Conservation (phyloP, 2,113 vertebrate genomes). For the Oreocharis arfaki region DNA sequence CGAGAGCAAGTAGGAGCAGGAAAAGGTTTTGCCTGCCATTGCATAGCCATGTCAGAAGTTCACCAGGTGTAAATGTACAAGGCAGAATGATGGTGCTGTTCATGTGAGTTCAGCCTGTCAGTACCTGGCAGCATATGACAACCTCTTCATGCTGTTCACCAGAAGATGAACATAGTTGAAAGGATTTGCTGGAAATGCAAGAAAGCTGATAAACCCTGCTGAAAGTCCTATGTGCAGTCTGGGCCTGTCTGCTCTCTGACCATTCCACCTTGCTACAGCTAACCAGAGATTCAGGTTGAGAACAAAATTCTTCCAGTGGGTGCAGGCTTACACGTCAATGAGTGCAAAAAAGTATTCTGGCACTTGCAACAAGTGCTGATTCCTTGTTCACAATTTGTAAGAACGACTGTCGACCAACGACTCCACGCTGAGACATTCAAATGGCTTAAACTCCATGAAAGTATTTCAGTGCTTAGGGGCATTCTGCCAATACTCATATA, state of each 20-base stretch:
- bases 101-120: not conserved
- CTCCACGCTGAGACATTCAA: not conserved
- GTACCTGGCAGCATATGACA: not conserved
- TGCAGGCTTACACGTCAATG: not conserved
- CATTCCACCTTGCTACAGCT: not conserved
- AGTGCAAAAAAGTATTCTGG: not conserved
- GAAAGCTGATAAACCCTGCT: not conserved
- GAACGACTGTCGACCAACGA: not conserved
- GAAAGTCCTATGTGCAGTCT: not conserved
- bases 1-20: not conserved
- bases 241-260: accelerated
- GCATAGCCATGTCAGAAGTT: not conserved
- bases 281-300: not conserved
- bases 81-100: not conserved
- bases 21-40: not conserved
- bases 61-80: not conserved
- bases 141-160: not conserved
- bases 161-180: not conserved
- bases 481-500: not conserved
- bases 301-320: not conserved
- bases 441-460: not conserved
- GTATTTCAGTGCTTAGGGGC: not conserved
- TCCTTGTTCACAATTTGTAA: not conserved
- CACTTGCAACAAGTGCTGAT: not conserved
- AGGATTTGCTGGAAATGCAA: not conserved